Evolutionary conservation across 2,797 vertebrate genomes (phyloP).

Genomic region (Mormyrops boulengeri): DNA sequence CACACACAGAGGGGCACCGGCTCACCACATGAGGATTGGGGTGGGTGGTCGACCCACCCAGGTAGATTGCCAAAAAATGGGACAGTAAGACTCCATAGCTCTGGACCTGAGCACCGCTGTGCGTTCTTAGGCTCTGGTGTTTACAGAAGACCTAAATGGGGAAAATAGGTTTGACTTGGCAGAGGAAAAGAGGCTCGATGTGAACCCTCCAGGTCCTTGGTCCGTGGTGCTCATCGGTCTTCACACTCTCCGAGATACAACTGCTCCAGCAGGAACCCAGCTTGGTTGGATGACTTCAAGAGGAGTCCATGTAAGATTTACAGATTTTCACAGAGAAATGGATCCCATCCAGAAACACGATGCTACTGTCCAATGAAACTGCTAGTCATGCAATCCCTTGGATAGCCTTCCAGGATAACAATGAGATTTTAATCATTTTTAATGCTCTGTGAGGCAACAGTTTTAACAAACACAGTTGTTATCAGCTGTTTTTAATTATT

Average conservation of each 20-base stretch:
- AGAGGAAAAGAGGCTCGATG: not conserved
- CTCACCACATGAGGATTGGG: not conserved
- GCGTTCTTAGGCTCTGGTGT: not conserved
- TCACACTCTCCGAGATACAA: not conserved
- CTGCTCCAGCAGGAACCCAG: not conserved
- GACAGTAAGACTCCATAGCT: not conserved
- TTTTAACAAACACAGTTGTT: not conserved
- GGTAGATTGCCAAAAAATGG: not conserved
- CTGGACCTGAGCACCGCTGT: not conserved
- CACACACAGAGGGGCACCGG: not conserved
- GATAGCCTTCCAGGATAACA: not conserved
- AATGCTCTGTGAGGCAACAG: not conserved
- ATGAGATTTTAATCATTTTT: not conserved
- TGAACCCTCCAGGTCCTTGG: not conserved
- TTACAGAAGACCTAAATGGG: not conserved
- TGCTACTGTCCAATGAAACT: not conserved
- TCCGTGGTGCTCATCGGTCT: not conserved
- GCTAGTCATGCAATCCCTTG: not conserved
- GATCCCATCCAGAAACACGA: not conserved
- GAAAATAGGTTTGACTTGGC: not conserved
- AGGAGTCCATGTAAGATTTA: constrained; percentile 22
- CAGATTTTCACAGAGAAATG: not conserved
- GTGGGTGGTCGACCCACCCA: constrained; percentile 9
- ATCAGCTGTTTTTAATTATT: not conserved
- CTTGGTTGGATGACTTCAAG: constrained; percentile 28